Evolutionary conservation across 2,797 vertebrate genomes (phyloP).

Genomic region (Okamejei kenojei): DNA sequence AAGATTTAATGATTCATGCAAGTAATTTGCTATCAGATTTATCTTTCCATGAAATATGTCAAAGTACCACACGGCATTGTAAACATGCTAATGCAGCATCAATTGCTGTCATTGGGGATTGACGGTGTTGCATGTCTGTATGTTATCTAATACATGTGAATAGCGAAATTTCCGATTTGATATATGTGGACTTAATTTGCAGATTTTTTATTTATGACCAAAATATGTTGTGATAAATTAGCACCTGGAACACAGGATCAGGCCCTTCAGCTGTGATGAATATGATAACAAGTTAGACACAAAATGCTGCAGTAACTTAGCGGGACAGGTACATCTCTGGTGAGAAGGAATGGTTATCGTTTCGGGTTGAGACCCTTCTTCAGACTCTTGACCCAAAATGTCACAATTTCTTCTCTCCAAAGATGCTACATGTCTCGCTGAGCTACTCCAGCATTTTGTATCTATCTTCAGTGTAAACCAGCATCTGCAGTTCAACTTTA

Average conservation of each 20-base stretch:
- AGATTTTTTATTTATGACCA: neutral
- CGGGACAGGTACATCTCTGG: too few relatives aligned
- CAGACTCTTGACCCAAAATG: too few relatives aligned
- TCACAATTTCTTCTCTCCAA: too few relatives aligned
- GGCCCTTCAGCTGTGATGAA: too few relatives aligned
- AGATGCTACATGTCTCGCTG: too few relatives aligned
- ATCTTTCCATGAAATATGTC: conserved; percentile 11
- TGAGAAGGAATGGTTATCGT: too few relatives aligned
- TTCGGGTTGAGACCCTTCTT: too few relatives aligned
- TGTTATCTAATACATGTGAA: neutral
- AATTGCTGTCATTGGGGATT: conserved; percentile 8
- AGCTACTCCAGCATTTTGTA: too few relatives aligned
- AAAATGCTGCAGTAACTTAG: too few relatives aligned
- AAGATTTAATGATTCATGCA: neutral
- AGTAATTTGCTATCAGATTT: conserved; percentile 20
- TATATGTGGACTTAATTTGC: neutral
- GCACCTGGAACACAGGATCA: neutral
- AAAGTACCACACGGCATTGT: neutral
- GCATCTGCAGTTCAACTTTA: too few relatives aligned
- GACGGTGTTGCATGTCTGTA: neutral
- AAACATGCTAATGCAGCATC: neutral
- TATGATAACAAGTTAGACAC: too few relatives aligned
- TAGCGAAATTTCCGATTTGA: neutral
- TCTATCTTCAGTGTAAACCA: too few relatives aligned
- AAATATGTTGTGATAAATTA: neutral